A percentile compares a stretch with the other conserved stretches of the same genome.
Conservation (phyloP, 2,888 invertebrate genomes). For the Acrobasis consociella region DNA sequence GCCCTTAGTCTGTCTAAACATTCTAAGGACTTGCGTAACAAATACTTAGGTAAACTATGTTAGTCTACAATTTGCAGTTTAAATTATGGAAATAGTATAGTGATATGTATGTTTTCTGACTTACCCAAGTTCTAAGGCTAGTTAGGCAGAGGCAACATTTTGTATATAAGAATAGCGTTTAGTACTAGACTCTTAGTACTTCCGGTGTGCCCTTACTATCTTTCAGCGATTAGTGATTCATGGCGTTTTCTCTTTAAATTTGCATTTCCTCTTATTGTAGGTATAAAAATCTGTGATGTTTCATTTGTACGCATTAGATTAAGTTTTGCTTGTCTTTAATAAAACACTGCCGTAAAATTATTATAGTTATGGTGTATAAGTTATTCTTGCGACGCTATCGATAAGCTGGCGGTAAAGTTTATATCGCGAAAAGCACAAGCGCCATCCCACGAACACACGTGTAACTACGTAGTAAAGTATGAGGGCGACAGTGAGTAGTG, state of each 20-base stretch:
- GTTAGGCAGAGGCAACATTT: conserved; percentile 47
- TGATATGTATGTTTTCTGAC: conserved; percentile 10
- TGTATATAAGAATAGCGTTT: conserved; percentile 70
- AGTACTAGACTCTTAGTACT: conserved; percentile 67
- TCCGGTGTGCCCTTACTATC: conserved; percentile 79
- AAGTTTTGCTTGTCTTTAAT: conserved; percentile 41
- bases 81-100: conserved; percentile 9
- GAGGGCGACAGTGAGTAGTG: too few relatives aligned
- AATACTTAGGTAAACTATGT: conserved; percentile 15
- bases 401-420: neutral
- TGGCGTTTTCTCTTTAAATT: conserved; percentile 52
- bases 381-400: neutral
- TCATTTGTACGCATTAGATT: conserved; percentile 58
- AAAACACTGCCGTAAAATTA: conserved; percentile 48
- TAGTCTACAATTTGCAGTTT: conserved; percentile 16
- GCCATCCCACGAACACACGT: too few relatives aligned
- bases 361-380: conserved; percentile 29
- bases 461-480: too few relatives aligned
- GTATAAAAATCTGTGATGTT: conserved; percentile 76
- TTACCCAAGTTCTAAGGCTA: conserved; percentile 24
- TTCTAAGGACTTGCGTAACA: conserved; percentile 24
- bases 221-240: conserved; percentile 55
- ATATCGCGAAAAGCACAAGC: neutral
- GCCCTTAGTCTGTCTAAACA: conserved; percentile 28
- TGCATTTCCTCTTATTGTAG: conserved; percentile 58